Percentiles rank a stretch among this genome's conserved stretches.
phyloP scores from a whole-genome alignment of 2,113 vertebrate species.

The Procapra przewalskii region DNA sequence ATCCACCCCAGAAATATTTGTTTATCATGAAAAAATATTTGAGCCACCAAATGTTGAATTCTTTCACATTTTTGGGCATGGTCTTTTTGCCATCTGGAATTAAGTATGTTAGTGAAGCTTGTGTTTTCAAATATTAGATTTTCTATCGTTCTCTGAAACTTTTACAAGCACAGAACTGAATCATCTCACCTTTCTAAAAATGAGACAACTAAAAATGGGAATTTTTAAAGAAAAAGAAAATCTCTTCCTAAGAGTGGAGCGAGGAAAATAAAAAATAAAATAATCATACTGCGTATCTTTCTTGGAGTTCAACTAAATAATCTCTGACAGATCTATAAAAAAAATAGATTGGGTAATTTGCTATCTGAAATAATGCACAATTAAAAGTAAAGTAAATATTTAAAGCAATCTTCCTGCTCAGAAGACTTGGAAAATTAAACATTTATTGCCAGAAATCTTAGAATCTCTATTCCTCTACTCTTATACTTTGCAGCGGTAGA shows the following conservation, averaged over 20 bases:
- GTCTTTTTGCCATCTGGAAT: slow-evolving; percentile 58
- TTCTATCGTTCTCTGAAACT: slow-evolving; percentile 36
- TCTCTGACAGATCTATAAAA: background rate
- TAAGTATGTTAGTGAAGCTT: slow-evolving; percentile 44
- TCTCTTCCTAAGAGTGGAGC: background rate
- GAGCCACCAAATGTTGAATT: slow-evolving; percentile 13
- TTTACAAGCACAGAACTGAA: slow-evolving; percentile 11
- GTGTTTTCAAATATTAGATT: slow-evolving; percentile 60
- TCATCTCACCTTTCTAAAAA: slow-evolving; percentile 24
- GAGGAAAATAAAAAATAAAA: background rate
- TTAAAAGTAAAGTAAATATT: slow-evolving; percentile 52
- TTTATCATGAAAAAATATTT: slow-evolving; percentile 49
- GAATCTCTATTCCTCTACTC: background rate
- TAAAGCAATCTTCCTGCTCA: slow-evolving; percentile 50
- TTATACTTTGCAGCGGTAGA: background rate
- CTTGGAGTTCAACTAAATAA: slow-evolving; percentile 34
- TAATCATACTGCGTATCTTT: background rate
- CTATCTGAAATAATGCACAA: slow-evolving; percentile 37
- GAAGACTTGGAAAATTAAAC: slow-evolving; percentile 56
- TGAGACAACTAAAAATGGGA: background rate
- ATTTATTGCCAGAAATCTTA: slow-evolving; percentile 53
- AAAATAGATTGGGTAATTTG: background rate
- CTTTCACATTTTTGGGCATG: slow-evolving; percentile 43
- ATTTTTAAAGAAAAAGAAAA: background rate
- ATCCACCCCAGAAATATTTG: slow-evolving; percentile 51